A percentile compares a stretch with the other conserved stretches of the same genome.
Evolutionary conservation across 1,140 invertebrate genomes (phyloP).

Genomic region (Aphaenogaster ashmeadi): DNA sequence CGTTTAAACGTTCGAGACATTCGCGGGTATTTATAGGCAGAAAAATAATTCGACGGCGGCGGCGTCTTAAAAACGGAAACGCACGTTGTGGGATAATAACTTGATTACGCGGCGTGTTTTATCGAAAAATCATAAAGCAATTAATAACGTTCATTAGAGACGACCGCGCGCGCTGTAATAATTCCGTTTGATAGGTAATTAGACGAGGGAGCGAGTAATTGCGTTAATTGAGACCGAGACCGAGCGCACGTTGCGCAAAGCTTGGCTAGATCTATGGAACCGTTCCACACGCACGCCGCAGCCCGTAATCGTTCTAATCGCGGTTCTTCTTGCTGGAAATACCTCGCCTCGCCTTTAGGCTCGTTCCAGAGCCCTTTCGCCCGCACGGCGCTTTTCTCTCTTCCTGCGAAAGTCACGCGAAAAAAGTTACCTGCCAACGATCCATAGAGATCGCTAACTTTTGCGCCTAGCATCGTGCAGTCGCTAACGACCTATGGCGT

Average conservation of each 20-base stretch:
- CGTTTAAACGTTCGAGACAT: slow-evolving; percentile 31
- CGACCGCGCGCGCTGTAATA: slow-evolving; percentile 73
- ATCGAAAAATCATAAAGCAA: slow-evolving; percentile 87
- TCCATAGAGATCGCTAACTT: slow-evolving; percentile 53
- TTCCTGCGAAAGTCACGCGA: slow-evolving; percentile 54
- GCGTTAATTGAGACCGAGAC: slow-evolving; percentile 83
- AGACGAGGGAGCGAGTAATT: slow-evolving; percentile 83
- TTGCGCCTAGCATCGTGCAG: slow-evolving; percentile 10
- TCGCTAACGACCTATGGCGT: slow-evolving; percentile 7
- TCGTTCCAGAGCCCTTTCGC: slow-evolving; percentile 38
- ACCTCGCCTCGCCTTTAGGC: slow-evolving; percentile 50
- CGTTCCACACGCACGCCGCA: slow-evolving; percentile 74
- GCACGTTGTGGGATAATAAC: slow-evolving; percentile 82
- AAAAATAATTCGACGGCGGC: neutral
- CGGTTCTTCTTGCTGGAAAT: slow-evolving; percentile 67
- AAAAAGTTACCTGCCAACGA: slow-evolving; percentile 48
- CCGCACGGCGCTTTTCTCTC: slow-evolving; percentile 48
- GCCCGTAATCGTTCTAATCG: slow-evolving; percentile 74
- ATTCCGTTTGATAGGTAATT: slow-evolving; percentile 85
- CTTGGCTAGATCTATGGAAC: slow-evolving; percentile 77
- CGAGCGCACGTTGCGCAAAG: slow-evolving; percentile 77
- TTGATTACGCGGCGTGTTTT: slow-evolving; percentile 82
- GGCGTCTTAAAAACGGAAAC: slow-evolving; percentile 45
- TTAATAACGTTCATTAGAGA: slow-evolving; percentile 86
- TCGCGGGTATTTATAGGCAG: neutral